These are phyloP conservation scores for Festucalex cinctus DNA, from an alignment of 2,113 vertebrate genomes.

Conservation along the genomic window DNA sequence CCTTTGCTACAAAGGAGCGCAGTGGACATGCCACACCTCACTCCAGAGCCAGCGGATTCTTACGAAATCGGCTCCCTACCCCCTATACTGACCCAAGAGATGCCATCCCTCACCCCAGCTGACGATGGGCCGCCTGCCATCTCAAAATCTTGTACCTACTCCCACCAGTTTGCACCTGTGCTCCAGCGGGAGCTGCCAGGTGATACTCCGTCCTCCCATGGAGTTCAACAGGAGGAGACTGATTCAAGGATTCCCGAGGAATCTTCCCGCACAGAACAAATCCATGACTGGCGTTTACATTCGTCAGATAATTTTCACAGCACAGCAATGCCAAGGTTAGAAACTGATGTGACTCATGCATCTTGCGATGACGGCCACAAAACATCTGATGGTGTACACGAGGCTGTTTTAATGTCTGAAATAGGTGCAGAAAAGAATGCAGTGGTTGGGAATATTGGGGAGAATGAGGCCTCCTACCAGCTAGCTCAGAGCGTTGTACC, in stretches of 20 bases:
- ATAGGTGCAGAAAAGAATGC: slow-evolving; percentile 22
- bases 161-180: slow-evolving; percentile 55
- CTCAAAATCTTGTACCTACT: slow-evolving; percentile 14
- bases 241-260: slow-evolving; percentile 20
- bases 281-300: slow-evolving; percentile 42
- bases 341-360: slow-evolving; percentile 39
- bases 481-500: slow-evolving; percentile 19
- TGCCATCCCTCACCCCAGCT: slow-evolving; percentile 74
- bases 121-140: slow-evolving; percentile 33
- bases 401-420: slow-evolving; percentile 33
- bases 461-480: slow-evolving; percentile 8
- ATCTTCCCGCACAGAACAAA: slow-evolving; percentile 16
- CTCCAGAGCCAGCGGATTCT: slow-evolving; percentile 59
- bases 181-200: slow-evolving; percentile 58
- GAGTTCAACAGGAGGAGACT: slow-evolving; percentile 18
- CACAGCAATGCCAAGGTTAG: slow-evolving; percentile 26
- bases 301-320: slow-evolving; percentile 22
- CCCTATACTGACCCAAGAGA: slow-evolving; percentile 70
- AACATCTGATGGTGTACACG: slow-evolving; percentile 39
- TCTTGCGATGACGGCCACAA: slow-evolving; percentile 30
- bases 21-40: slow-evolving; percentile 74
- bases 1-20: slow-evolving; percentile 54
- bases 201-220: slow-evolving; percentile 18
- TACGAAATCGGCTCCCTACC: slow-evolving; percentile 52
- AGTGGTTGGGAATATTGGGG: slow-evolving; percentile 30